Conservation (phyloP, 2,113 vertebrate genomes). For the Varanus salvator region DNA sequence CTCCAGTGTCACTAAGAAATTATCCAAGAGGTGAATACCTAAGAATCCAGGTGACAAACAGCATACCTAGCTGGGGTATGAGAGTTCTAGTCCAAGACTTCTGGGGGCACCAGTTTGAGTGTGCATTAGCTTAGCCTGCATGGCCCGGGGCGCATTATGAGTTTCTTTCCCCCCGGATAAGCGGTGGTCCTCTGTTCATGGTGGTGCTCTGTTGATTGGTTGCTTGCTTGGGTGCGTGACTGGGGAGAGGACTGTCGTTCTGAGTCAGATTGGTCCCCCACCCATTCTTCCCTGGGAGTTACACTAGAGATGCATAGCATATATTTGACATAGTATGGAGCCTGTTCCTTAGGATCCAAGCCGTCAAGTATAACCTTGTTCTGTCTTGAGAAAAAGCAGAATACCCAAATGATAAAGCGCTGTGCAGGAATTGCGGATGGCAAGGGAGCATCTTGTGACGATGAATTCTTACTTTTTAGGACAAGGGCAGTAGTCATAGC, state of each 20-base stretch:
- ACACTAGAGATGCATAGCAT: neutral
- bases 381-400: constrained; percentile 12
- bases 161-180: too few species aligned
- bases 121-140: too few species aligned
- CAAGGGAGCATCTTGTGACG: constrained; percentile 43
- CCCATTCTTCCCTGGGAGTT: neutral
- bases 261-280: neutral
- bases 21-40: constrained; percentile 23
- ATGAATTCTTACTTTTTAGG: constrained; percentile 74
- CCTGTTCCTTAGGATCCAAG: neutral
- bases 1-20: neutral
- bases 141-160: too few species aligned
- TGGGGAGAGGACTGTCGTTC: neutral
- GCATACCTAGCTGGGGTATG: neutral
- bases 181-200: too few species aligned
- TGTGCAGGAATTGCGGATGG: neutral
- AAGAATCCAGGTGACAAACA: neutral
- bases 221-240: neutral
- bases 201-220: too few species aligned
- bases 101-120: too few species aligned
- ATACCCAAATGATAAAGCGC: neutral
- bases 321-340: neutral
- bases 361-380: neutral
- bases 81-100: too few species aligned
- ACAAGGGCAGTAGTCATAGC: constrained; percentile 91